Percentiles rank a stretch among this genome's conserved stretches.
Evolutionary conservation across 2,888 invertebrate genomes (phyloP).

Genomic region (Fragum fragum): DNA sequence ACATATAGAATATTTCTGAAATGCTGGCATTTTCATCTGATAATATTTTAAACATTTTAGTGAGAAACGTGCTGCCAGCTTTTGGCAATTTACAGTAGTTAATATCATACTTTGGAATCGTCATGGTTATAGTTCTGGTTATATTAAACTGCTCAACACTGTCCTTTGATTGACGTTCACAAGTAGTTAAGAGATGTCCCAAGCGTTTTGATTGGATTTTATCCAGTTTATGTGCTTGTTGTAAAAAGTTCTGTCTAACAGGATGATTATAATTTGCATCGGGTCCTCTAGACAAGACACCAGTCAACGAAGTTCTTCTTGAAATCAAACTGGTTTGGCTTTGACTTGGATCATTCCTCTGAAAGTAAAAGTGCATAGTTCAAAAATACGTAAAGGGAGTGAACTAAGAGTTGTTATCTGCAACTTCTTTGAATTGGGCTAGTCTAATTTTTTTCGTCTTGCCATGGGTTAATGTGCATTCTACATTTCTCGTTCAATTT

Average conservation of each 20-base stretch:
- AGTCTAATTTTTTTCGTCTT: too few relatives aligned
- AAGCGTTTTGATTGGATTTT: background rate
- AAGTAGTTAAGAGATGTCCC: background rate
- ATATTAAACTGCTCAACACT: background rate
- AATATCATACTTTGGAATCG: background rate
- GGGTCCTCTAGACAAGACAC: background rate
- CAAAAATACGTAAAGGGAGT: too few relatives aligned
- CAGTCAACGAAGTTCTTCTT: background rate
- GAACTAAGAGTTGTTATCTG: too few relatives aligned
- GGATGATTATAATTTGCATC: background rate
- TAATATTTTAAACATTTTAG: slow-evolving; percentile 1
- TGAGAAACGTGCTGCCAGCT: background rate
- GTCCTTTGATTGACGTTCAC: background rate
- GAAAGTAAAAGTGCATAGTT: too few relatives aligned
- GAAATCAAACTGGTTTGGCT: background rate
- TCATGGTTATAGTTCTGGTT: background rate
- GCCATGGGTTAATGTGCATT: too few relatives aligned
- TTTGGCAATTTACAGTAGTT: slow-evolving; percentile 13
- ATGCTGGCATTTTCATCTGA: background rate
- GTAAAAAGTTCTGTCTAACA: background rate
- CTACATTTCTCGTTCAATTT: too few relatives aligned
- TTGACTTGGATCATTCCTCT: too few relatives aligned
- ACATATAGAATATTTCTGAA: slow-evolving; percentile 5
- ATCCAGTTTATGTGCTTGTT: background rate
- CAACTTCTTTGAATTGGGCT: too few relatives aligned